Evolutionary conservation across 1,140 invertebrate species (phyloP), one percentile per base, ranked within the genome.

Genomic region (Hirudo medicinalis): DNA sequence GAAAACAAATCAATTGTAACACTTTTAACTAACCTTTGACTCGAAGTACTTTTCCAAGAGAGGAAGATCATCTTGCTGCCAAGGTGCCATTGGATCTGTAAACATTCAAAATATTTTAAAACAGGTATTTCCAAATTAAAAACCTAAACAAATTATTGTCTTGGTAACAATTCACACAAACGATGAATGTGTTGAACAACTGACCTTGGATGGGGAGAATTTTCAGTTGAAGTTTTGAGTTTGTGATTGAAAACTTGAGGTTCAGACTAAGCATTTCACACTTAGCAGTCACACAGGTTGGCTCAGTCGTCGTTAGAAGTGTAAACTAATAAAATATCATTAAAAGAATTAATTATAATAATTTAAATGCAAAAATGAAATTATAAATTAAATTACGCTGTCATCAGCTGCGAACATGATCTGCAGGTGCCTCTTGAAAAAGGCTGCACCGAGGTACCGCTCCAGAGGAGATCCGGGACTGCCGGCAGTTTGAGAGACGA

Each of bases 1-100:
- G 25, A 9, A n/a, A 20, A 57, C 20, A 57, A 25, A 25, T 57
- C 25, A n/a, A 57, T 2, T 57, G 25, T 57, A 5, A 25, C 20
- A n/a, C 20, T 70, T 11, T 55, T 29, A 54, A 72, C 22, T 73
- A 74, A 91, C 92, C 77, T 91, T 88, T 11, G 86, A 86, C 77
- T 95, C 92, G 83, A 96, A 96, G 82, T 92, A 96, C 76, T 89
- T 90, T 81, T 96, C 91, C 75, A 96, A 85, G 36, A 91, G 86
- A 83, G 92, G 84, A 67, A 92, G 78, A 75, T 96, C 92, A 73
- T 97, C 93, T 0, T 86, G 77, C 22, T 85, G 87, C 88, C 91
- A 94, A 74, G 89, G 88, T 77, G 92, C 91, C 78, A 90, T 89
- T 77, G 88, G 87, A 73, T 95, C 92, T 11, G 72, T 6, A 77